phyloP scores from a whole-genome alignment of 2,888 invertebrate genomes.

The Thalpophila matura region DNA sequence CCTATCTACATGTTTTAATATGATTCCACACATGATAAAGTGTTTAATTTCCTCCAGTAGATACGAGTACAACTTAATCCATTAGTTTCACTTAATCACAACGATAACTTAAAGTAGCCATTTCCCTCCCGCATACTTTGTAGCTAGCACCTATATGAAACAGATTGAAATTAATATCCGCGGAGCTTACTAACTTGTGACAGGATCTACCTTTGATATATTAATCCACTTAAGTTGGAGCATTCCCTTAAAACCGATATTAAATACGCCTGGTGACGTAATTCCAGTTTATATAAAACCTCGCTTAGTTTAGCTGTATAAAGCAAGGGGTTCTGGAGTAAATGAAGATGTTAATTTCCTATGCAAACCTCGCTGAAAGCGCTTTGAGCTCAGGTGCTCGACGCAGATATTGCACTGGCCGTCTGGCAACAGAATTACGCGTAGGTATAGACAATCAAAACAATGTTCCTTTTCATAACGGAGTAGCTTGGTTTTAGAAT shows the following conservation, averaged over 20 bases:
- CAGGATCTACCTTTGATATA: conserved; percentile 65
- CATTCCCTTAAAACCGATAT: conserved; percentile 48
- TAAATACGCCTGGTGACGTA: conserved; percentile 31
- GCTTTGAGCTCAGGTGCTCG: conserved; percentile 65
- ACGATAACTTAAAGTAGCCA: conserved; percentile 43
- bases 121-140: conserved; percentile 34
- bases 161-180: conserved; percentile 54
- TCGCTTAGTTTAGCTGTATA: conserved; percentile 47
- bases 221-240: conserved; percentile 60
- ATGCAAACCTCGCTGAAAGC: conserved; percentile 66
- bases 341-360: conserved; percentile 76
- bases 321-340: conserved; percentile 59
- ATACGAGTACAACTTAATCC: conserved; percentile 36
- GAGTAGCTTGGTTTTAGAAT: conserved; percentile 18
- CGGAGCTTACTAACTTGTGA: conserved; percentile 56
- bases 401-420: conserved; percentile 57
- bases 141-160: conserved; percentile 18
- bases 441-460: conserved; percentile 42
- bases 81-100: conserved; percentile 46
- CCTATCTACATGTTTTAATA: conserved; percentile 1
- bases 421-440: conserved; percentile 35
- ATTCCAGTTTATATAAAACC: conserved; percentile 40
- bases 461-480: conserved; percentile 43
- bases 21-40: conserved; percentile 19
- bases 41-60: conserved; percentile 30